These are phyloP conservation scores for Oncorhynchus gorbuscha DNA, from an alignment of 2,113 vertebrate genomes.

Conservation along the genomic window DNA sequence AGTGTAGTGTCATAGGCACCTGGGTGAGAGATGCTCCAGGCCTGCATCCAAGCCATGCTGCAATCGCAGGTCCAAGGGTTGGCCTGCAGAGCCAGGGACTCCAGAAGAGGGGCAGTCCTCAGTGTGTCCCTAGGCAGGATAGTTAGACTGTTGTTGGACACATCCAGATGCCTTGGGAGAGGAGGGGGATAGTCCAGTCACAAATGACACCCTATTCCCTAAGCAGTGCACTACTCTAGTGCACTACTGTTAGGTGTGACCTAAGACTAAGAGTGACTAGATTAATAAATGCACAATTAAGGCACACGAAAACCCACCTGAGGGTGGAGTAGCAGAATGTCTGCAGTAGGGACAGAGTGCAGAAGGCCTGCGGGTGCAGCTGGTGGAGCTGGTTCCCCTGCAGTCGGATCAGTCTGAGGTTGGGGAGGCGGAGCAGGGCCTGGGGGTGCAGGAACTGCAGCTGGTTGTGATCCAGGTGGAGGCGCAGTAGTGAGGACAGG, in stretches of 20 bases:
- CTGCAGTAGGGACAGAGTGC: slow-evolving; percentile 82
- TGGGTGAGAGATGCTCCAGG: slow-evolving; percentile 78
- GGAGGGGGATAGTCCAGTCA: not conserved
- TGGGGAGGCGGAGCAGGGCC: slow-evolving; percentile 83
- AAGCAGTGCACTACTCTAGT: too few species aligned
- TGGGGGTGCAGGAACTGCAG: slow-evolving; percentile 88
- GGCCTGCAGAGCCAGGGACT: slow-evolving; percentile 82
- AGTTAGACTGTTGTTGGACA: slow-evolving; percentile 85
- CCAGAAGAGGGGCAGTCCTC: slow-evolving; percentile 78
- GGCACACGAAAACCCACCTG: slow-evolving; percentile 51
- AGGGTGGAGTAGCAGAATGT: slow-evolving; percentile 85
- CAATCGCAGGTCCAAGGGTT: slow-evolving; percentile 94
- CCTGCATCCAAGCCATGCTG: slow-evolving; percentile 76
- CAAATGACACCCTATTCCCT: too few species aligned
- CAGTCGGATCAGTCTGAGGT: slow-evolving; percentile 85
- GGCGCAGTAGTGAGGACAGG: slow-evolving; percentile 78
- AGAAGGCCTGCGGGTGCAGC: slow-evolving; percentile 84
- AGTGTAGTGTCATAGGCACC: slow-evolving; percentile 65
- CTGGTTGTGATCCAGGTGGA: slow-evolving; percentile 92
- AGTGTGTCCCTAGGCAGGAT: slow-evolving; percentile 74
- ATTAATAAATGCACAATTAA: not conserved
- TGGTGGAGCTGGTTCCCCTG: slow-evolving; percentile 88
- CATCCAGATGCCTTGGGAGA: slow-evolving; percentile 77
- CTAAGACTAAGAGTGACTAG: too few species aligned
- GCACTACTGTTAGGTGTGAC: too few species aligned